These are phyloP conservation scores for Flabesymbios commensalis DNA, from an alignment of 2,888 invertebrate genomes.

Conservation along the genomic window DNA sequence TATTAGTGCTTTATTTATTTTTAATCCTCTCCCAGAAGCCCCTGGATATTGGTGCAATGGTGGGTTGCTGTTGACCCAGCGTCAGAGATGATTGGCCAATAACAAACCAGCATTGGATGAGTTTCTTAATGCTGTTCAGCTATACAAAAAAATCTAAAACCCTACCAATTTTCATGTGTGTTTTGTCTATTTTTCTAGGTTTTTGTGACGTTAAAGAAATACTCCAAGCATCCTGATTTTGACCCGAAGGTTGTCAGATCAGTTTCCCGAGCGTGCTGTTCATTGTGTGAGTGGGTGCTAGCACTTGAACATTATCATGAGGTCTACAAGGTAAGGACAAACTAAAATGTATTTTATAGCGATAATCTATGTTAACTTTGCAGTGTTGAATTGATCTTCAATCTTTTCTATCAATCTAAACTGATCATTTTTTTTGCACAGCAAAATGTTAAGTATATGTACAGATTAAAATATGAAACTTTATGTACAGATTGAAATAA, in stretches of 20 bases:
- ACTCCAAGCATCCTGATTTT: constrained; percentile 56
- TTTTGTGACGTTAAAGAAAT: constrained; percentile 54
- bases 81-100: too few species aligned
- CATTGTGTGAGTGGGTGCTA: constrained; percentile 61
- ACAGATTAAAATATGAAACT: too few species aligned
- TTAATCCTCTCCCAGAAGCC: not conserved
- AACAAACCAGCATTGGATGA: too few species aligned
- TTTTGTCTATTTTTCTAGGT: constrained; percentile 38
- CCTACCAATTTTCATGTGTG: not conserved
- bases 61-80: too few species aligned
- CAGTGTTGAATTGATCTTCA: too few species aligned
- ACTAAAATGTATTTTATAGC: not conserved
- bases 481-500: too few species aligned
- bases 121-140: too few species aligned
- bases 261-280: constrained; percentile 58
- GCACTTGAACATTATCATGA: constrained; percentile 60
- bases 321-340: constrained; percentile 52
- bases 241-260: constrained; percentile 56
- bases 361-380: not conserved
- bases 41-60: too few species aligned
- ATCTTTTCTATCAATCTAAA: too few species aligned
- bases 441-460: too few species aligned
- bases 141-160: too few species aligned
- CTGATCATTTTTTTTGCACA: too few species aligned
- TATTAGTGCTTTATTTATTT: not conserved